Evolutionary conservation across 2,113 vertebrate genomes (phyloP), one percentile per base, ranked within the genome.

Genomic region (Trogon surrucura): DNA sequence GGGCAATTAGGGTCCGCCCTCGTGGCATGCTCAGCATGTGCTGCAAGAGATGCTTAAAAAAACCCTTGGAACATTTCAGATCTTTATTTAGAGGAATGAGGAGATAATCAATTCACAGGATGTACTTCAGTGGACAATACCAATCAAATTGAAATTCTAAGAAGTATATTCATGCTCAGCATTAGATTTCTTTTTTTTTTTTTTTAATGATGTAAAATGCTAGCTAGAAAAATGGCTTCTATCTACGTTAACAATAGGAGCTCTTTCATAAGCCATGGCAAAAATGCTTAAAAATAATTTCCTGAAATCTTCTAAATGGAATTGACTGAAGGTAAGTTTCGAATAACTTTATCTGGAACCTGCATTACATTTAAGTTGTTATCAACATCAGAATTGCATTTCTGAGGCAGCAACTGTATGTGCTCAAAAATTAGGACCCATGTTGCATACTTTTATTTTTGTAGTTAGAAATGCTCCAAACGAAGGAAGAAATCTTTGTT

Each of bases 211-310:
- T 86, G 61, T 80, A 29, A 79, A 92, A 79, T 71, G 23, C 38
- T 66, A 58, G 45, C 61, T 87, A 61, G 88, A 71, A 84, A 94
- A 95, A 44, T 91, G 30, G 8, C 91, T 92, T 87, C 72, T 61
- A 81, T 89, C 77, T 79, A 81, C 57, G 48, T 89, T 89, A 92
- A 85, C 74, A 94, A 75, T 57, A 90, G 69, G 34, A 77, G 57
- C n/a, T 93, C 85, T 96, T 86, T 60, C 69, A 88, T 91, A 86
- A 94, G 65, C 72, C 57, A 27, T 61, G 64, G 16, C 19, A 71
- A 51, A 53, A 81, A 29, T 15, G 61, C 48, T 74, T 81, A 38
- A 69, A 81, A 84, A 91, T 54, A 48, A 86, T 88, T 91, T 87
- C 61, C 64, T 86, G 85, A 77, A 69, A 57, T 86, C 41, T 93